These are phyloP conservation scores for Cephalopterus ornatus DNA, from an alignment of 2,113 vertebrate species.

Conservation along the genomic window DNA sequence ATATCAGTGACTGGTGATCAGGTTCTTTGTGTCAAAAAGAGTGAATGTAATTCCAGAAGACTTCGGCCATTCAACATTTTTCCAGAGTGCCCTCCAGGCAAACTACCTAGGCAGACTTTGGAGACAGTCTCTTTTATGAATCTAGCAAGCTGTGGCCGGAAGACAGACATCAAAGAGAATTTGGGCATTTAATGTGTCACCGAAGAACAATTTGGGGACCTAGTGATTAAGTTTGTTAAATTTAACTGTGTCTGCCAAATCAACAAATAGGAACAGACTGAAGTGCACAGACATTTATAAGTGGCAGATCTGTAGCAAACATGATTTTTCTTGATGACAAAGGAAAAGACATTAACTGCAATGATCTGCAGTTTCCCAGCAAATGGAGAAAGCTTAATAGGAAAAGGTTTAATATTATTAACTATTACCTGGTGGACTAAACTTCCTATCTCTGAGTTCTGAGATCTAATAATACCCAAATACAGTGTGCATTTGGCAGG, in stretches of 20 bases:
- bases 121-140: not conserved
- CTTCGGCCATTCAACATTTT: not conserved
- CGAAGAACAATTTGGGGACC: not conserved
- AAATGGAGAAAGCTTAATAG: not conserved
- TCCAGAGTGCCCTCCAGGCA: not conserved
- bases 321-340: conserved; percentile 23
- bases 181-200: not conserved
- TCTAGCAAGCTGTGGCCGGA: not conserved
- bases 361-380: not conserved
- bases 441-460: not conserved
- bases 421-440: not conserved
- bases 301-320: conserved; percentile 1
- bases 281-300: not conserved
- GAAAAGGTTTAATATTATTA: not conserved
- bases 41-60: not conserved
- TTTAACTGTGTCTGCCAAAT: not conserved
- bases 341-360: not conserved
- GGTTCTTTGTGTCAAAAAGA: not conserved
- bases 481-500: not conserved
- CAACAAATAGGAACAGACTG: not conserved
- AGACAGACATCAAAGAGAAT: not conserved
- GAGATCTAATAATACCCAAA: not conserved
- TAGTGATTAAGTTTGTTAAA: conserved; percentile 1
- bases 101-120: not conserved
- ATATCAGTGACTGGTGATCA: not conserved